Conservation (phyloP, 2,888 invertebrate species). For the Lepidocyrtoides sp. region DNA sequence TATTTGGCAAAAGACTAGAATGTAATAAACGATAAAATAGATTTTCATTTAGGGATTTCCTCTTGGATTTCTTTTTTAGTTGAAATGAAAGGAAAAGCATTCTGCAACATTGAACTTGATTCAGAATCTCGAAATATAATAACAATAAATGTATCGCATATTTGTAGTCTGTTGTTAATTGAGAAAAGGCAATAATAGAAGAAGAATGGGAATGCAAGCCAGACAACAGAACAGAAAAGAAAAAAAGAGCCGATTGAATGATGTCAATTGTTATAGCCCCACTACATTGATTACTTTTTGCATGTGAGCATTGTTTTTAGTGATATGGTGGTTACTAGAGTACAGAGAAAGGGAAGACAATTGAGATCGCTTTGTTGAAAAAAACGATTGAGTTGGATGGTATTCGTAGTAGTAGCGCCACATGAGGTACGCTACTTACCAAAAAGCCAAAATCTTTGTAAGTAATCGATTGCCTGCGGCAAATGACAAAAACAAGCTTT, state of each 20-base stretch:
- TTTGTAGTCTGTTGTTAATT: constrained; percentile 2
- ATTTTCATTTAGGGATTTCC: not conserved
- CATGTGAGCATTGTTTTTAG: constrained; percentile 28
- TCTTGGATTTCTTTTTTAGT: not conserved
- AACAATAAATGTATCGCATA: constrained; percentile 15
- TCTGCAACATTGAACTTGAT: constrained; percentile 50
- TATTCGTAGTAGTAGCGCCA: not conserved
- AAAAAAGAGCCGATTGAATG: not conserved
- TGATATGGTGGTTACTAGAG: not conserved
- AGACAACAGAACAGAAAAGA: too few species aligned
- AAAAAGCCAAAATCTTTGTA: constrained; percentile 23
- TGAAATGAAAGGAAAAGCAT: not conserved
- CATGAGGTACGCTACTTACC: too few species aligned
- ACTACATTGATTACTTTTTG: constrained; percentile 19
- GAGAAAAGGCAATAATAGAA: constrained; percentile 21
- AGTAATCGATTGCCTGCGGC: not conserved
- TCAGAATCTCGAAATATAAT: not conserved
- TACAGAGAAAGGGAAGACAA: not conserved
- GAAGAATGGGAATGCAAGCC: constrained; percentile 7
- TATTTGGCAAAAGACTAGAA: not conserved
- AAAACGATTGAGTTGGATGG: not conserved
- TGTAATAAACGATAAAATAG: constrained; percentile 27
- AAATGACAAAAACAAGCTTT: constrained; percentile 31
- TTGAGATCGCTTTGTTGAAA: constrained; percentile 10
- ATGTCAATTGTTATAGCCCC: constrained; percentile 7